These are phyloP conservation scores for Onychostoma macrolepis DNA, from an alignment of 2,113 vertebrate genomes.

Conservation along the genomic window DNA sequence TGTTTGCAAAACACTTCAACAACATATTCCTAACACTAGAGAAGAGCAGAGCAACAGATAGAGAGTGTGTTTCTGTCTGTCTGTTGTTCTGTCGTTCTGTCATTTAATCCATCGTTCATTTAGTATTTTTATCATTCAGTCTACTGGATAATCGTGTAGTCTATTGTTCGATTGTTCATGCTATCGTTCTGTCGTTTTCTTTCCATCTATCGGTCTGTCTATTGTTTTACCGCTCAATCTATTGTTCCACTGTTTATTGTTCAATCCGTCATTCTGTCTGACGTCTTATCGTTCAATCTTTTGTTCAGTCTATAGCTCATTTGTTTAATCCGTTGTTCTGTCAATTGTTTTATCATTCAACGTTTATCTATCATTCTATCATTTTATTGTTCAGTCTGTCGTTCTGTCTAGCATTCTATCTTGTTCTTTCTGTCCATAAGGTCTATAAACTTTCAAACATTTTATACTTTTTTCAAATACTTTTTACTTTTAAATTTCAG, in stretches of 20 bases:
- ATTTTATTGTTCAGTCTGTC: not conserved
- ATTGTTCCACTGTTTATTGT: too few relatives aligned
- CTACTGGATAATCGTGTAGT: not conserved
- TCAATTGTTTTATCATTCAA: too few relatives aligned
- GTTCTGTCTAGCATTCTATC: not conserved
- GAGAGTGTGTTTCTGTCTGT: not conserved
- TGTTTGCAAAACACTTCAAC: conserved; percentile 64
- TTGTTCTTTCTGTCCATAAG: not conserved
- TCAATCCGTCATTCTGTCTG: not conserved
- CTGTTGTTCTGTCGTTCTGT: conserved; percentile 27
- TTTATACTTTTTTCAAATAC: too few relatives aligned
- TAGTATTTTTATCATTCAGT: not conserved
- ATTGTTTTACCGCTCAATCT: too few relatives aligned
- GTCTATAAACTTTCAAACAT: not conserved
- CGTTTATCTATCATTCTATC: not conserved
- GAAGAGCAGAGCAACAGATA: not conserved
- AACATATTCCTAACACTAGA: not conserved
- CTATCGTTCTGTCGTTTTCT: not conserved
- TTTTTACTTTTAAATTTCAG: not conserved
- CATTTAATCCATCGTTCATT: not conserved
- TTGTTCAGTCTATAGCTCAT: too few relatives aligned
- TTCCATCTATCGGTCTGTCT: not conserved
- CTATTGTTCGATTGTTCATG: not conserved
- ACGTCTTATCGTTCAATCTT: too few relatives aligned
- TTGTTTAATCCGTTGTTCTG: too few relatives aligned